Evolutionary conservation across 2,113 vertebrate species (phyloP), one percentile per base, ranked within the genome.

Genomic region (Protobothrops flavoviridis): DNA sequence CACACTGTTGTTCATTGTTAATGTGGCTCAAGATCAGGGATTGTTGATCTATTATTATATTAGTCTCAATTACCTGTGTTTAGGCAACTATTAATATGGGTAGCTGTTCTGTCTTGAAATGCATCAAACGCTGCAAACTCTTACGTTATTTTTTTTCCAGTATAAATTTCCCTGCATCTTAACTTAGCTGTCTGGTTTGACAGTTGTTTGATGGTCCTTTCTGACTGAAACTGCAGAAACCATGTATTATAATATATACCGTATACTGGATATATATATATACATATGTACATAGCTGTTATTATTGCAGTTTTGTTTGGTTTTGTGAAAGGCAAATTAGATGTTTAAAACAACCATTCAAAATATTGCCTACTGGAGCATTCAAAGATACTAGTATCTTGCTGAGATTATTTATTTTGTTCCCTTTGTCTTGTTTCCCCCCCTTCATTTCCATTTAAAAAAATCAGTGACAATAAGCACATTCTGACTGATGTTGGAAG

Each of bases 401-500:
- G 95, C 95, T 69, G 1, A 0, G 69, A 81, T 50, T 64, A 61
- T 90, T 95, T 95, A 92, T 91, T 95, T 97, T 96, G 26, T 95
- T 96, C 94, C 94, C n/a, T 59, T 93, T 96, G 94, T 94, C 95
- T 95, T 85, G 89, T 93, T 96, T 95, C 0, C 17, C 69, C 55
- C 9, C 55, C 10, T n/a, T 96, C 94, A 88, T 96, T 96, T 95
- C 94, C 95, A 93, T 97, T 93, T 93, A 95, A 96, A 81, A 81
- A 97, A 96, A 96, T 97, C 96, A 94, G 94, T 91, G 95, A 96
- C 95, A 97, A 97, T 96, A 95, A 94, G 95, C 95, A 85, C 1
- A 94, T 95, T 96, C 96, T 97, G 96, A 97, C 95, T 96, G 96
- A 97, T 96, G 91, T 96, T 94, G 95, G 96, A 97, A 97, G 97